Evolutionary conservation across 2,888 invertebrate genomes (phyloP).

Genomic region (Tineola bisselliella): DNA sequence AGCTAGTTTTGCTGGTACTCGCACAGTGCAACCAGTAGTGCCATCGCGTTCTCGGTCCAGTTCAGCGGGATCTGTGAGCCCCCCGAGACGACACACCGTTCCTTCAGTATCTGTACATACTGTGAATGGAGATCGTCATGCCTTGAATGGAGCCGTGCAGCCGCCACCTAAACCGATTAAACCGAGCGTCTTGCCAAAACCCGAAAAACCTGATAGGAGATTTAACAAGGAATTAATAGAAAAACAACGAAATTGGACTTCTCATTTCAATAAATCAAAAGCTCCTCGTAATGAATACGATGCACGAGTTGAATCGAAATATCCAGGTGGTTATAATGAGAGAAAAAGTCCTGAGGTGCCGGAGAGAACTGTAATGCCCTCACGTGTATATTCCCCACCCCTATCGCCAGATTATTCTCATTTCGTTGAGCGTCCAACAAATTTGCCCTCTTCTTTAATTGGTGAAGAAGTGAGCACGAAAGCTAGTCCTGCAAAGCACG

Average conservation of each 20-base stretch:
- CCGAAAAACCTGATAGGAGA: conserved; percentile 85
- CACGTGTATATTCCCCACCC: conserved; percentile 62
- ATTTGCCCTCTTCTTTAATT: conserved; percentile 47
- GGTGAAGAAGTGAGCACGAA: conserved; percentile 44
- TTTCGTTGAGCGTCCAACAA: conserved; percentile 43
- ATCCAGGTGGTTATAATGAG: conserved; percentile 40
- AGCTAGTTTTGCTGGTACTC: conserved; percentile 65
- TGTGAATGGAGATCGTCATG: conserved; percentile 47
- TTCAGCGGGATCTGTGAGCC: conserved; percentile 73
- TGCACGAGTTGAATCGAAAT: conserved; percentile 38
- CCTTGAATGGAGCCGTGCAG: conserved; percentile 56
- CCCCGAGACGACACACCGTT: conserved; percentile 64
- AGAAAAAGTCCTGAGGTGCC: conserved; percentile 47
- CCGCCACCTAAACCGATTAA: conserved; percentile 58
- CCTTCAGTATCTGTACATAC: conserved; percentile 53
- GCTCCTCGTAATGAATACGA: conserved; percentile 52
- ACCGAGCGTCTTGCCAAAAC: conserved; percentile 73
- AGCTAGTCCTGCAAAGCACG: conserved; percentile 55
- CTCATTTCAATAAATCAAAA: conserved; percentile 85
- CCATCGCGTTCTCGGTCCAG: conserved; percentile 72
- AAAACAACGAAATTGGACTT: conserved; percentile 92
- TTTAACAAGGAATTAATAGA: conserved; percentile 88
- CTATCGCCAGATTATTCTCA: conserved; percentile 66
- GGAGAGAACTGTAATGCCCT: conserved; percentile 50
- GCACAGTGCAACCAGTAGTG: conserved; percentile 55